Percentiles rank a stretch among this genome's conserved stretches.
phyloP scores from a whole-genome alignment of 1,140 invertebrate genomes.

The Mamestra configurata region DNA sequence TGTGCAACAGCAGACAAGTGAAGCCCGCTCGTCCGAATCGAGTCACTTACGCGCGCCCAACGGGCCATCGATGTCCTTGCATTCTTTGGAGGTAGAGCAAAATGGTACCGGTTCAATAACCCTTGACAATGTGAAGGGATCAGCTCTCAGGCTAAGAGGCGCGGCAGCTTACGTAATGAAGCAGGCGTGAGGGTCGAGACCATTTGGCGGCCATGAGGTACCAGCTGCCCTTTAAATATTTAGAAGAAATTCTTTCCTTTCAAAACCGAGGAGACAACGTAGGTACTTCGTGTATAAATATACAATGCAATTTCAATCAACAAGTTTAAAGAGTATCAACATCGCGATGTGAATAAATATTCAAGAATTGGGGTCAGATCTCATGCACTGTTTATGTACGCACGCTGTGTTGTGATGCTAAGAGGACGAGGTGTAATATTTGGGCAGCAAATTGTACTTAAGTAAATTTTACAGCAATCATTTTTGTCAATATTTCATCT shows the following conservation, averaged over 20 bases:
- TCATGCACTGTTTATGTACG: slow-evolving; percentile 71
- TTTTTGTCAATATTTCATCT: slow-evolving; percentile 65
- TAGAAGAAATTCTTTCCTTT: slow-evolving; percentile 23
- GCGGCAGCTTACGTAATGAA: slow-evolving; percentile 72
- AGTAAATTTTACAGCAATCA: slow-evolving; percentile 61
- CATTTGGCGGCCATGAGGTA: slow-evolving; percentile 58
- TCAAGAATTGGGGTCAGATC: slow-evolving; percentile 81
- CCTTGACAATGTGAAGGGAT: slow-evolving; percentile 77
- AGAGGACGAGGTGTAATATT: slow-evolving; percentile 77
- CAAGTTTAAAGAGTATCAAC: slow-evolving; percentile 68
- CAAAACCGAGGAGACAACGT: background rate
- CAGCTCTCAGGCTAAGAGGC: slow-evolving; percentile 66
- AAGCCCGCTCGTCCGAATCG: slow-evolving; percentile 37
- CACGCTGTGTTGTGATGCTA: slow-evolving; percentile 70
- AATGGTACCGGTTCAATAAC: slow-evolving; percentile 79
- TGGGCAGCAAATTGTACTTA: slow-evolving; percentile 65
- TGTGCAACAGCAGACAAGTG: slow-evolving; percentile 28
- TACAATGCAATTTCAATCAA: slow-evolving; percentile 23
- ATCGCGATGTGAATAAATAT: slow-evolving; percentile 76
- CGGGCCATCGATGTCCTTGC: slow-evolving; percentile 76
- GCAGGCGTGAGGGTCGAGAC: slow-evolving; percentile 65
- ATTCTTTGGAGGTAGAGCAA: slow-evolving; percentile 75
- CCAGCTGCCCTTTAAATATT: slow-evolving; percentile 10
- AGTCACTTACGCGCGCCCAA: slow-evolving; percentile 50
- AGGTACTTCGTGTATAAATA: slow-evolving; percentile 1